Conservation (phyloP, 2,113 vertebrate genomes). For the Zosterops lateralis region DNA sequence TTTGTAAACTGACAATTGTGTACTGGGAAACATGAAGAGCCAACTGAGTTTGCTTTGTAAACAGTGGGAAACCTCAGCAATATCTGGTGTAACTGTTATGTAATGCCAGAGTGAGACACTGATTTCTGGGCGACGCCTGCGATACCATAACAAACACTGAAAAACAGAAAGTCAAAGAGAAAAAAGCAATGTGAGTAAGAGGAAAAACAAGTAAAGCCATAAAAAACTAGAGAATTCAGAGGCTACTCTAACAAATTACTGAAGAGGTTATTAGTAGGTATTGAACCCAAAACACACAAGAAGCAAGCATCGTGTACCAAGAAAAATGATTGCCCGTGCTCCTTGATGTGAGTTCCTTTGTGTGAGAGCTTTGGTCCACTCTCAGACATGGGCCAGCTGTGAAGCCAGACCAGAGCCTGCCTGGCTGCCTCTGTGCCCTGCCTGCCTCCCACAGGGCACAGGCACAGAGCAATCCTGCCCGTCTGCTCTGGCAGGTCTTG, state of each 20-base stretch:
- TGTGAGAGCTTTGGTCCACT: neutral
- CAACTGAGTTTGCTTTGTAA: neutral
- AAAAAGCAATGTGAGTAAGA: neutral
- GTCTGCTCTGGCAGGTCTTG: neutral
- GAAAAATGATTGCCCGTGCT: neutral
- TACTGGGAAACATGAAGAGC: neutral
- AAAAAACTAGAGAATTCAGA: neutral
- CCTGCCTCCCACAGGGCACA: neutral
- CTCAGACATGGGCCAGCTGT: neutral
- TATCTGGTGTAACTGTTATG: neutral
- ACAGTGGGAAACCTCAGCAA: neutral
- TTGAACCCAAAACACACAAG: neutral
- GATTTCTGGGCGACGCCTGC: neutral
- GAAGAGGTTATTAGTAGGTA: neutral
- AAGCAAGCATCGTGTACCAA: neutral
- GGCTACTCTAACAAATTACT: neutral
- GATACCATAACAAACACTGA: neutral
- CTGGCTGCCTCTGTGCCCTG: neutral
- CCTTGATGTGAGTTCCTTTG: neutral
- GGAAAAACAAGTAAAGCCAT: neutral
- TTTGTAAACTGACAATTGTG: constrained; percentile 3
- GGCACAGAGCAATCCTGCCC: accelerated
- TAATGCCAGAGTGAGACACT: neutral
- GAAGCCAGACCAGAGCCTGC: neutral
- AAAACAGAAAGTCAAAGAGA: neutral